These are phyloP conservation scores for Eudasyphora cyanicolor DNA, from an alignment of 2,888 invertebrate genomes.

Conservation along the genomic window DNA sequence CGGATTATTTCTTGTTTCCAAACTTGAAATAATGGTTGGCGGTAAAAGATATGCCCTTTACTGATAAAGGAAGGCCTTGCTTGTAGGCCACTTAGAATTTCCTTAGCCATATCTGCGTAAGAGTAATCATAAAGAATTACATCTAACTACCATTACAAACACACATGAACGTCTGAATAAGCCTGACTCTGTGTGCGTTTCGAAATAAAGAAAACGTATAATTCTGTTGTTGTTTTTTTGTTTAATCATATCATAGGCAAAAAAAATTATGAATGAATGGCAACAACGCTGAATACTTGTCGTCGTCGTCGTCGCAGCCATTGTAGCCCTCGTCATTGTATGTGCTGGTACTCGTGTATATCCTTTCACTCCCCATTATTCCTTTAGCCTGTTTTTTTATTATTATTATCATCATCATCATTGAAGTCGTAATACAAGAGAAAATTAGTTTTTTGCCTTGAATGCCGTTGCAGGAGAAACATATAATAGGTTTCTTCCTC, in stretches of 20 bases:
- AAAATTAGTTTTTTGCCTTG: conserved; percentile 24
- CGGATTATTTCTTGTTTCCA: no score
- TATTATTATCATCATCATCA: background rate
- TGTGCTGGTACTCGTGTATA: background rate
- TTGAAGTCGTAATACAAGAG: conserved; percentile 20
- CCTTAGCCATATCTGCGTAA: background rate
- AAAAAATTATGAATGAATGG: conserved; percentile 21
- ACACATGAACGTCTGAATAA: background rate
- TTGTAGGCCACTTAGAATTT: background rate
- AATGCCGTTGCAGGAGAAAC: background rate
- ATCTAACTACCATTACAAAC: conserved; percentile 6
- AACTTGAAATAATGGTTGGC: no score
- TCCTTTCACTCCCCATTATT: background rate
- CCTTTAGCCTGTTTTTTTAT: background rate
- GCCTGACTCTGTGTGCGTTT: background rate
- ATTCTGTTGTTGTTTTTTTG: conserved; percentile 14
- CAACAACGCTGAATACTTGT: background rate
- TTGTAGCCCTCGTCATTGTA: background rate
- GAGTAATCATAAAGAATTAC: conserved; percentile 13
- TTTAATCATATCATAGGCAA: conserved; percentile 28
- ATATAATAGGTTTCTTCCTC: conserved; percentile 1
- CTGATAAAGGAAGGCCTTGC: no score
- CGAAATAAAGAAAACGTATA: conserved; percentile 2
- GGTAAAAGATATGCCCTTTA: no score
- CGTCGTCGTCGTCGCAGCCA: background rate